phyloP scores from a whole-genome alignment of 2,797 vertebrate species.

The Ispidina lecontei region DNA sequence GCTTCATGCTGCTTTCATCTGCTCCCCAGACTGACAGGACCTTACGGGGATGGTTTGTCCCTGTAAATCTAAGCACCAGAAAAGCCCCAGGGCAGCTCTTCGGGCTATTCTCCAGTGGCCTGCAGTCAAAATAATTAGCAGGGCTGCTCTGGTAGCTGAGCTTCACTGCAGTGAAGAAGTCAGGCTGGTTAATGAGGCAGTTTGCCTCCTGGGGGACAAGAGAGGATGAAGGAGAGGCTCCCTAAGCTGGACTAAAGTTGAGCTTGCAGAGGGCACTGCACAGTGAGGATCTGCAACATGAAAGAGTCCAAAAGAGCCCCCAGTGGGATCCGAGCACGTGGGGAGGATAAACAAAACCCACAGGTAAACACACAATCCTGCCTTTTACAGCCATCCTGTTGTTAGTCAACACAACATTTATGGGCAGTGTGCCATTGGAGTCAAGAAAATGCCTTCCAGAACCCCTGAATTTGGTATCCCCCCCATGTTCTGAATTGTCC shows the following conservation, averaged over 20 bases:
- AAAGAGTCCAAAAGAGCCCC: background rate
- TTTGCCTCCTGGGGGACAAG: constrained; percentile 54
- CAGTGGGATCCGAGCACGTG: background rate
- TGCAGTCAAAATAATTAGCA: constrained; percentile 38
- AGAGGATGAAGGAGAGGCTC: background rate
- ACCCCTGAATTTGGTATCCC: background rate
- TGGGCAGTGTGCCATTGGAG: background rate
- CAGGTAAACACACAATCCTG: background rate
- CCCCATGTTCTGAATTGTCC: background rate
- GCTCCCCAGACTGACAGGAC: background rate
- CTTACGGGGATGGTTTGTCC: background rate
- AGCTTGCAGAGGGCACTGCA: background rate
- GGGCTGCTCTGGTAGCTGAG: background rate
- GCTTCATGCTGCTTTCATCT: background rate
- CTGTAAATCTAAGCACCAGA: constrained; percentile 8
- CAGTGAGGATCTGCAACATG: constrained; percentile 6
- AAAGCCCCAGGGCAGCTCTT: constrained; percentile 13
- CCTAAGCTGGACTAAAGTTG: background rate
- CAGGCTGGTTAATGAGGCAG: background rate
- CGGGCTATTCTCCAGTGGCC: constrained; percentile 11
- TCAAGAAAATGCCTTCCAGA: background rate
- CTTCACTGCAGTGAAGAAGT: background rate
- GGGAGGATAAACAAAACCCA: background rate
- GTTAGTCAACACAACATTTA: background rate
- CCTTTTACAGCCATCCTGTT: background rate